Percentiles rank a stretch among this genome's conserved stretches.
phyloP scores from a whole-genome alignment of 2,797 vertebrate species.

The Tokudaia tokunoshimensis region DNA sequence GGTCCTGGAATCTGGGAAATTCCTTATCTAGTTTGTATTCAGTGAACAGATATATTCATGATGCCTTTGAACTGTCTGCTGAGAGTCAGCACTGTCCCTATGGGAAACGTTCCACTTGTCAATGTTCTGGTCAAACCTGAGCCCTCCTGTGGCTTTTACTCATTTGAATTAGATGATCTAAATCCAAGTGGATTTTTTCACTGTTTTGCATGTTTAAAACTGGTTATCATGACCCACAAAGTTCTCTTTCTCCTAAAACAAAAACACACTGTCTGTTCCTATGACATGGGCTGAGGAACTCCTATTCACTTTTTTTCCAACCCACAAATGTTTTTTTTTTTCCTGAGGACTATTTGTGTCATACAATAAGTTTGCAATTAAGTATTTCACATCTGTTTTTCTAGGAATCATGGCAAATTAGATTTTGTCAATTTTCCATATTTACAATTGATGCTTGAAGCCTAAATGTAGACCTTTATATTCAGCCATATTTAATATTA shows the following conservation, averaged over 20 bases:
- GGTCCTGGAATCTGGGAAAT: background rate
- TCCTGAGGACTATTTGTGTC: background rate
- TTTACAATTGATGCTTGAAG: conserved; percentile 1
- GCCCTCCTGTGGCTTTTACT: background rate
- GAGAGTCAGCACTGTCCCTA: background rate
- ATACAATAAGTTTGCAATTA: background rate
- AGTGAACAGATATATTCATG: conserved; percentile 12
- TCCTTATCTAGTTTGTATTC: background rate
- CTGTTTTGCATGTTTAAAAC: background rate
- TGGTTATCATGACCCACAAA: background rate
- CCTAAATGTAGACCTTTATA: background rate
- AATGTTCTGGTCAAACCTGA: conserved; percentile 3
- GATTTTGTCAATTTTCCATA: background rate
- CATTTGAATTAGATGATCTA: background rate
- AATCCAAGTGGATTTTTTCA: background rate
- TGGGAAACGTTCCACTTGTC: background rate
- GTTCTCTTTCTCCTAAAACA: background rate
- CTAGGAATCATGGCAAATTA: background rate
- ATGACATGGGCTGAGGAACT: background rate
- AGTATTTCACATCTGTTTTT: background rate
- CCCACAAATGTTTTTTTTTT: background rate
- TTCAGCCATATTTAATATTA: background rate
- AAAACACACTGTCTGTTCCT: background rate
- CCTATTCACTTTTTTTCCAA: background rate
- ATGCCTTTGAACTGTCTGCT: background rate